Evolutionary conservation across 64 coral and sea anemone species (phyloP).

Genomic region (Astreopora myriophthalma): DNA sequence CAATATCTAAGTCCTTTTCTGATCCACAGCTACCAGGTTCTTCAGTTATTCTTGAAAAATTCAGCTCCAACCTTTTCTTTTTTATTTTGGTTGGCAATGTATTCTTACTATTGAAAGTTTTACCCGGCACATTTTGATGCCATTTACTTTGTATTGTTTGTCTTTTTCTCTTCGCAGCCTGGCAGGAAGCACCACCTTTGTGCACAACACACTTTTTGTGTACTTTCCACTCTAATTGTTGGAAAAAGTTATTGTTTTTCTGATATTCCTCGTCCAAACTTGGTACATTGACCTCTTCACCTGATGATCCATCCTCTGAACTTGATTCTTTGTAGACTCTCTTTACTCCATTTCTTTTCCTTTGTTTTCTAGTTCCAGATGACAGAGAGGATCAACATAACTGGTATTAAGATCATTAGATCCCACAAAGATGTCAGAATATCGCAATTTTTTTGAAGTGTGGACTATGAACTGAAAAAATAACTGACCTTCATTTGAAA

Average conservation of each 20-base stretch:
- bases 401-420: no score
- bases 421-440: no score
- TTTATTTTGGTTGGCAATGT: neutral
- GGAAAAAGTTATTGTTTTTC: neutral
- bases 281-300: neutral
- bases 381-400: neutral
- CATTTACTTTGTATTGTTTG: neutral
- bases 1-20: conserved; percentile 26
- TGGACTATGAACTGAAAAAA: no score
- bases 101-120: neutral
- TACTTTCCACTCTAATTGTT: neutral
- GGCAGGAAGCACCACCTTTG: neutral
- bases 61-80: neutral
- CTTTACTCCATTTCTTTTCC: conserved; percentile 43
- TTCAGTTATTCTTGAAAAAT: neutral
- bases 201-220: neutral
- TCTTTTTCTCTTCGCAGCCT: neutral
- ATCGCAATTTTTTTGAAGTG: no score
- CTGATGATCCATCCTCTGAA: conserved; percentile 9
- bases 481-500: no score
- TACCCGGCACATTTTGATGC: neutral
- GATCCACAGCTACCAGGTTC: neutral
- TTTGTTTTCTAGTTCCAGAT: neutral
- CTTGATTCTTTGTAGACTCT: conserved; percentile 37
- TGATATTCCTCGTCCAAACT: neutral